Conservation (phyloP, 37 sponge, comb jelly and placozoan species). For the Corticium candelabrum region DNA sequence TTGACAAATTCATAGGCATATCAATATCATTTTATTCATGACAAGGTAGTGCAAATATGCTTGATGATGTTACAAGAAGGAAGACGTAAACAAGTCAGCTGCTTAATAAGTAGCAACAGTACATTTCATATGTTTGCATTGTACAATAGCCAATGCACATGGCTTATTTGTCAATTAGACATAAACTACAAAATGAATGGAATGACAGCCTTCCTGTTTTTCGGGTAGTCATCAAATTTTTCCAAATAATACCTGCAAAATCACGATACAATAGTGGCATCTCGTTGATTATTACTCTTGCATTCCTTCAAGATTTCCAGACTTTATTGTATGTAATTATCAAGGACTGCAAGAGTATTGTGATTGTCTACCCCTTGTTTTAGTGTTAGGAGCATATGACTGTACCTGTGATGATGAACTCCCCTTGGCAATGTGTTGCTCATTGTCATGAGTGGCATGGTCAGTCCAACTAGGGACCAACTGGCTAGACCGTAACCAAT, state of each 20-base stretch:
- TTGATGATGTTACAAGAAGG: too few species aligned
- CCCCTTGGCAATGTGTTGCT: constrained; percentile 58
- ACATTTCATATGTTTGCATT: too few species aligned
- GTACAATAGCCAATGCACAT: too few species aligned
- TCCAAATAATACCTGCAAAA: constrained; percentile 53
- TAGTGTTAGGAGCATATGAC: too few species aligned
- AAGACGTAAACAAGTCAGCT: too few species aligned
- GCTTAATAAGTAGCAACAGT: too few species aligned
- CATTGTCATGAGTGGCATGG: constrained; percentile 52
- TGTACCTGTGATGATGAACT: constrained; percentile 65
- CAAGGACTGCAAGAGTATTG: background rate
- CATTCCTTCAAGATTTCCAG: too few species aligned
- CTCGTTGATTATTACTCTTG: background rate
- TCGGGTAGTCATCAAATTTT: constrained; percentile 91
- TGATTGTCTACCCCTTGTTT: background rate
- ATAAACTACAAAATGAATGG: constrained; percentile 64
- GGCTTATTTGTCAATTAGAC: too few species aligned
- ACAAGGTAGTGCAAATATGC: too few species aligned
- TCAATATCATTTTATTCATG: too few species aligned
- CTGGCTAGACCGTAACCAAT: constrained; percentile 60
- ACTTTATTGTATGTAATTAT: too few species aligned
- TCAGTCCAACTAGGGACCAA: constrained; percentile 42
- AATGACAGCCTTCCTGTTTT: constrained; percentile 63
- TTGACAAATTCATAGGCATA: too few species aligned
- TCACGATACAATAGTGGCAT: background rate